Base-by-base conservation (phyloP, 2,888 invertebrate genomes). In the Patella ulyssiponensis region DNA sequence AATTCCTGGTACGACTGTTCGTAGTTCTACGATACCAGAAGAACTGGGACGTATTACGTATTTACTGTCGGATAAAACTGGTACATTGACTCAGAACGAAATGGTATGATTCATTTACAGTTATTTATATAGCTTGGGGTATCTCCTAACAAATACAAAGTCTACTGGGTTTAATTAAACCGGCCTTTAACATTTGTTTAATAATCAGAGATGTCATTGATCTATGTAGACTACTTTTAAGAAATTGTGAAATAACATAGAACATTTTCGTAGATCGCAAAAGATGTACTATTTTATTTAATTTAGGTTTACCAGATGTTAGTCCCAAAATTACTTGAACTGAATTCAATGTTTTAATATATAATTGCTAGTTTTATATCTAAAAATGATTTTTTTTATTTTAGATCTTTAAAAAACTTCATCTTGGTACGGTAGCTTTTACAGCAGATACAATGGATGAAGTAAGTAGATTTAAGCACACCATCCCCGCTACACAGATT, bases 1-100 rank as follows among this genome's bases (percentile, higher is more conserved):
- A 86, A 98, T 99, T 84, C 95, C 95, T 81, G 98, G 97, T 44
- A 98, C 98, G 0, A 97, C 98, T 14, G 98, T 98, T 80, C 94
- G 99, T 11, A 98, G 98, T 76, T 99, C 98, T 3, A 99, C 99
- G 3, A 99, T 99, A 84, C 98, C 99, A 0, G 99, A 99, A 92
- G 99, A 99, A 92, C 92, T 99, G 77, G 99, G 99, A 0, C 93
- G 99, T 79, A 96, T 99, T 84, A 96, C 97, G 51, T 99, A 98
- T 92, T 93, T 99, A n/a, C 93, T 99, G 9, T 97, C 97, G 0
- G 99, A 99, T 91, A 99, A 99, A 93, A 99, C 99, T 0, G 99
- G 99, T 20, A 99, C 99, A 0, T 93, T 99, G 44, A 99, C 99
- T 0, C 98, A 98, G 92, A 99, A 99, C 92, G 98, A 98, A 90